Conservation (phyloP, 92 coral and sea anemone genomes). For the Parazoanthus darwini region DNA sequence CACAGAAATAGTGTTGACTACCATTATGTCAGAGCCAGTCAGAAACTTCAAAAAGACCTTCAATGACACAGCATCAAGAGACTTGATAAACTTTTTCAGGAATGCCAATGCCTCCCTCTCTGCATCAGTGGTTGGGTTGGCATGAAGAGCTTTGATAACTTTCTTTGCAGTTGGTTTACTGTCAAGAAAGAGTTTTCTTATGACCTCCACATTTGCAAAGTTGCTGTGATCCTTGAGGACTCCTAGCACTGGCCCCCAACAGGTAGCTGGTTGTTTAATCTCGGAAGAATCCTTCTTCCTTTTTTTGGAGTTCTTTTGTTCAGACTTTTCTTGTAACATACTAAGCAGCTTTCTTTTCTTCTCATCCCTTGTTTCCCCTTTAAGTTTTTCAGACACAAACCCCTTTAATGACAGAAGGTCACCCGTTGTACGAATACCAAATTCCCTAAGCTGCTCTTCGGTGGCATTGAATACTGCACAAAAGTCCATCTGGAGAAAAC, state of each 20-base stretch:
- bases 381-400: constrained; percentile 38
- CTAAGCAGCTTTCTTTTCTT: constrained; percentile 53
- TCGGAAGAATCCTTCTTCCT: constrained; percentile 40
- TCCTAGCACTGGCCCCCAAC: constrained; percentile 1
- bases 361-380: constrained; percentile 51
- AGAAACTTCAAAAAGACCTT: too few relatives aligned
- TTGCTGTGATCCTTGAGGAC: constrained; percentile 8
- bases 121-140: too few relatives aligned
- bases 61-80: too few relatives aligned
- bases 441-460: constrained; percentile 34
- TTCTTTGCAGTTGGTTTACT: not conserved
- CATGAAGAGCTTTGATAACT: too few relatives aligned
- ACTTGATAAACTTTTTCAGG: too few relatives aligned
- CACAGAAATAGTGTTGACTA: too few relatives aligned
- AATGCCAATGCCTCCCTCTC: too few relatives aligned
- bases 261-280: constrained; percentile 28
- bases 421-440: constrained; percentile 32
- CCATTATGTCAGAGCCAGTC: too few relatives aligned
- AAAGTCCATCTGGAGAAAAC: constrained; percentile 44
- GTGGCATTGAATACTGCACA: constrained; percentile 45
- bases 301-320: constrained; percentile 36
- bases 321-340: constrained; percentile 20
- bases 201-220: constrained; percentile 8
- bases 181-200: constrained; percentile 1
- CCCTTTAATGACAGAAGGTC: constrained; percentile 44